Evolutionary conservation across 2,113 vertebrate species (phyloP), one percentile per base, ranked within the genome.

Genomic region (Amphiprion ocellaris): DNA sequence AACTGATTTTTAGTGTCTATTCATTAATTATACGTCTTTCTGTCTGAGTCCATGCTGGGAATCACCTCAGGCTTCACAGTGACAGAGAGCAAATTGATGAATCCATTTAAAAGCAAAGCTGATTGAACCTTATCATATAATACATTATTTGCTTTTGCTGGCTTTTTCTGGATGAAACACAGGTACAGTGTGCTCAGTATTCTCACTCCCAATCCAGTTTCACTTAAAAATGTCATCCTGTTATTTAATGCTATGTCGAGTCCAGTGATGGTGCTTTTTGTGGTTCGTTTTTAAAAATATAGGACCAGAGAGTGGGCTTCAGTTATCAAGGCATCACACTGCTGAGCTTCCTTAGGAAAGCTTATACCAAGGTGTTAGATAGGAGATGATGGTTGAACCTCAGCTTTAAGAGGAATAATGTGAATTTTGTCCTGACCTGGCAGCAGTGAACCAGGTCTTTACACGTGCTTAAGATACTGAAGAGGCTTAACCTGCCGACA

Each of bases 1-100:
- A 41, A 23, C 49, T 44, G 37, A 62, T 74, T 37, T n/a, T 37
- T 6, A 61, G 79, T 10, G 33, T 62, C 46, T 47, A 60, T 82
- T n/a, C 33, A 2, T 77, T 54, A 59, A 53, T 44, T 5, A 19
- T 53, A 33, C 23, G 44, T 52, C 26, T 59, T 37, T 19, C 24
- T 53, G n/a, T 69, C 26, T 54, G 58, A 46, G 55, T 60, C 53
- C 0, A 2, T 52, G 46, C 50, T 50, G 28, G 56, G 53, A 55
- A 30, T 33, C 23, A 10, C 50, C 53, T 71, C 61, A 54, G 61
- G 24, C 47, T 12, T 28, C 23, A 39, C 8, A 47, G 44, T 50
- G 19, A 24, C 21, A n/a, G 19, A 54, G 14, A 53, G 19, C 8
- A 21, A 65, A 26, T 14, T 52, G 52, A 41, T 12, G 9, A 74